Evolutionary conservation across 2,888 invertebrate species (phyloP).

Genomic region (Mythimna albipuncta): DNA sequence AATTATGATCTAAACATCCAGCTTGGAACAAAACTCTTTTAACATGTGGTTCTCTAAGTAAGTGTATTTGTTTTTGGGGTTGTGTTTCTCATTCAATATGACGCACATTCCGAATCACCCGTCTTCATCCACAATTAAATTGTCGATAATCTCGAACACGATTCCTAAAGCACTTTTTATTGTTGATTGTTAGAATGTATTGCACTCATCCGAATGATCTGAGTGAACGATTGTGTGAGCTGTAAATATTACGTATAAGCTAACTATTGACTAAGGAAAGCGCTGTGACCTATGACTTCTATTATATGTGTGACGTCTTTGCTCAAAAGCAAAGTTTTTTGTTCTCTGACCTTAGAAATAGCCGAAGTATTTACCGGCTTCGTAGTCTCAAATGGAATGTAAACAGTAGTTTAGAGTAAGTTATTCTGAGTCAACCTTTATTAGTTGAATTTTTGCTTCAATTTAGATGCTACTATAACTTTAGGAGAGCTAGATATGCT

Average conservation of each 20-base stretch:
- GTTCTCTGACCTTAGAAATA: constrained; percentile 47
- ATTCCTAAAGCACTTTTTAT: constrained; percentile 82
- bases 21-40: background rate
- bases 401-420: constrained; percentile 60
- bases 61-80: background rate
- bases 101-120: constrained; percentile 16
- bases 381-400: constrained; percentile 50
- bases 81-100: background rate
- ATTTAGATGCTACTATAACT: constrained; percentile 65
- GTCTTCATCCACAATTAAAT: constrained; percentile 47
- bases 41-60: background rate
- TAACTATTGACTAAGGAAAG: constrained; percentile 78
- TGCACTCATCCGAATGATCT: constrained; percentile 81
- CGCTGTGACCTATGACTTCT: constrained; percentile 84
- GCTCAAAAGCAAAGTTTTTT: constrained; percentile 79
- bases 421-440: constrained; percentile 44
- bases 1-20: background rate
- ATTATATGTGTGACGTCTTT: constrained; percentile 78
- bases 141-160: constrained; percentile 69
- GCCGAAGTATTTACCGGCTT: constrained; percentile 52
- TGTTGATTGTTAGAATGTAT: constrained; percentile 83
- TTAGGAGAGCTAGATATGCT: constrained; percentile 77
- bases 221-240: constrained; percentile 74
- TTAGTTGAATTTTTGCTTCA: constrained; percentile 57
- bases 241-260: constrained; percentile 83